phyloP scores from a whole-genome alignment of 2,113 vertebrate species.

The Ptilorrhoa leucosticta region DNA sequence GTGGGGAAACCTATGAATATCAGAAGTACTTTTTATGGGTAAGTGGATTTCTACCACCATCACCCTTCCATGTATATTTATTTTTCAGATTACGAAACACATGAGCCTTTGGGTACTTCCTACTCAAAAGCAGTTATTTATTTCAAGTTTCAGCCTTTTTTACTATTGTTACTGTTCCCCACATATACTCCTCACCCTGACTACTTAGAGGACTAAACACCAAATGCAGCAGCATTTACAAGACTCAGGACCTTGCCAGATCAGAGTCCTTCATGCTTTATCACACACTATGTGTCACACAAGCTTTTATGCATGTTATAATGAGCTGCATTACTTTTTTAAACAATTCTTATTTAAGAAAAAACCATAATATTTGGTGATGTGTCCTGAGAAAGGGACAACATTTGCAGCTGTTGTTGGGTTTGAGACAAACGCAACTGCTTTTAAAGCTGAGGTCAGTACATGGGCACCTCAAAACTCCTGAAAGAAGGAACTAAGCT shows the following conservation, averaged over 20 bases:
- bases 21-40: neutral
- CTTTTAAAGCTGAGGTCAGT: neutral
- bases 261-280: neutral
- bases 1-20: neutral
- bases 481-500: neutral
- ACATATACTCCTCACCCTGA: neutral
- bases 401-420: neutral
- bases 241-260: neutral
- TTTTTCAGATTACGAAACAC: neutral
- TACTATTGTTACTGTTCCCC: neutral
- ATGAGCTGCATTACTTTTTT: neutral
- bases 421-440: neutral
- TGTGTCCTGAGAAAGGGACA: neutral
- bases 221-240: neutral
- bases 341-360: neutral
- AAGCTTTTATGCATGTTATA: neutral
- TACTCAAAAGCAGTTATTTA: neutral
- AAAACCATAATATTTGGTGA: neutral
- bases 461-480: neutral
- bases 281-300: neutral
- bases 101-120: neutral
- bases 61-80: neutral
- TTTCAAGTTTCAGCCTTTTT: neutral
- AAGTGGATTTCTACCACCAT: neutral
- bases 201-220: neutral